Conservation (phyloP, 2,888 invertebrate species). For the Leptopilina syphax region DNA sequence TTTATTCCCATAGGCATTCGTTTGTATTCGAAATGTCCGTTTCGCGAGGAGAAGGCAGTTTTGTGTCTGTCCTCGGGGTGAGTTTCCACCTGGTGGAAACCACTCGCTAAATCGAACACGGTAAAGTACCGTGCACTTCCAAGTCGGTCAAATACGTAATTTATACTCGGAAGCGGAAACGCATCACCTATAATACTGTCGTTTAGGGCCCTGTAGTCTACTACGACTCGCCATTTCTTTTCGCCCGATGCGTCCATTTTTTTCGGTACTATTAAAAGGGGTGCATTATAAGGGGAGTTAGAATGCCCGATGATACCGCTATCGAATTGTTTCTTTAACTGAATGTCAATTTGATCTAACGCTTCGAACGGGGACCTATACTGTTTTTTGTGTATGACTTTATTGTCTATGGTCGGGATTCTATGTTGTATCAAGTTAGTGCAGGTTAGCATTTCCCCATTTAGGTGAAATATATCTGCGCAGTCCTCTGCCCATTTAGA, state of each 20-base stretch:
- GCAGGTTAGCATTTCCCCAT: neutral
- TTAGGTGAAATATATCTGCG: neutral
- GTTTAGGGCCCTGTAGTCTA: neutral
- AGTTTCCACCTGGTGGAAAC: neutral
- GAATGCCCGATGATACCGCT: neutral
- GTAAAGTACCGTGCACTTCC: neutral
- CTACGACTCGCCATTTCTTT: neutral
- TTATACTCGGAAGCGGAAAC: neutral
- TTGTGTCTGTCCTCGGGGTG: neutral
- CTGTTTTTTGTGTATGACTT: neutral
- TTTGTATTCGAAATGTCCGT: neutral
- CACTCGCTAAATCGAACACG: neutral
- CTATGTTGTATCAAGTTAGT: neutral
- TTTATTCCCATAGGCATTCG: neutral
- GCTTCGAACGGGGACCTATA: neutral
- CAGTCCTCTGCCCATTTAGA: neutral
- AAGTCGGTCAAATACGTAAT: neutral
- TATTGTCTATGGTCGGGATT: neutral
- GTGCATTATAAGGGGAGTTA: neutral
- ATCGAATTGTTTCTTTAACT: neutral
- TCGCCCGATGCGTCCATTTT: neutral
- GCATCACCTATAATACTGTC: neutral
- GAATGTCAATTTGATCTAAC: neutral
- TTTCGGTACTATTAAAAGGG: neutral
- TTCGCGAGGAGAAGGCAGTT: neutral